These are phyloP conservation scores for Cataglyphis albicans DNA, from an alignment of 2,888 invertebrate species.

Conservation along the genomic window DNA sequence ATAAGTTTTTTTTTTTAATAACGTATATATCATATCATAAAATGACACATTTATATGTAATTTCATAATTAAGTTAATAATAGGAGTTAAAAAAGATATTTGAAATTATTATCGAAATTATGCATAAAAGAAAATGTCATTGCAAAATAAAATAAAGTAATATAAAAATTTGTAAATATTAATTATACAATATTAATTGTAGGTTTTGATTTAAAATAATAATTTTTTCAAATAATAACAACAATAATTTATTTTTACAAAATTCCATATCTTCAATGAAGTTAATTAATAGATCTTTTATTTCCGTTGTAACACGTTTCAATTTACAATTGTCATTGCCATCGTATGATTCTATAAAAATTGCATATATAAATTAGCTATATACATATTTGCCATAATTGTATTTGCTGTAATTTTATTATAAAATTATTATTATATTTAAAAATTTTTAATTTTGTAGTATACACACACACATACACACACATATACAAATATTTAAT, in stretches of 20 bases:
- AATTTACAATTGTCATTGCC: slow-evolving; percentile 89
- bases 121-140: slow-evolving; percentile 3
- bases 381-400: slow-evolving; percentile 15
- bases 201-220: slow-evolving; percentile 1
- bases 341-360: slow-evolving; percentile 81
- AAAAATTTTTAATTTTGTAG: not conserved
- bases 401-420: slow-evolving; percentile 1
- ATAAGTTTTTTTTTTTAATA: slow-evolving; percentile 18
- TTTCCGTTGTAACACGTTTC: slow-evolving; percentile 90
- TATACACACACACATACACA: too few species aligned
- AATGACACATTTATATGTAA: slow-evolving; percentile 17
- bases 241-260: slow-evolving; percentile 82
- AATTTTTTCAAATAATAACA: slow-evolving; percentile 78
- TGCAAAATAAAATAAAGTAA: not conserved
- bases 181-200: not conserved
- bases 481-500: too few species aligned
- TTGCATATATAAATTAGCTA: slow-evolving; percentile 58
- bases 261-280: slow-evolving; percentile 90
- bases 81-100: not conserved
- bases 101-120: slow-evolving; percentile 21
- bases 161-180: slow-evolving; percentile 14
- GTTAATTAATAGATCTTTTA: slow-evolving; percentile 90
- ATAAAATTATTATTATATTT: not conserved
- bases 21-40: not conserved
- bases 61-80: not conserved